Evolutionary conservation across 2,797 vertebrate species (phyloP).

Genomic region (Chloroceryle inda): DNA sequence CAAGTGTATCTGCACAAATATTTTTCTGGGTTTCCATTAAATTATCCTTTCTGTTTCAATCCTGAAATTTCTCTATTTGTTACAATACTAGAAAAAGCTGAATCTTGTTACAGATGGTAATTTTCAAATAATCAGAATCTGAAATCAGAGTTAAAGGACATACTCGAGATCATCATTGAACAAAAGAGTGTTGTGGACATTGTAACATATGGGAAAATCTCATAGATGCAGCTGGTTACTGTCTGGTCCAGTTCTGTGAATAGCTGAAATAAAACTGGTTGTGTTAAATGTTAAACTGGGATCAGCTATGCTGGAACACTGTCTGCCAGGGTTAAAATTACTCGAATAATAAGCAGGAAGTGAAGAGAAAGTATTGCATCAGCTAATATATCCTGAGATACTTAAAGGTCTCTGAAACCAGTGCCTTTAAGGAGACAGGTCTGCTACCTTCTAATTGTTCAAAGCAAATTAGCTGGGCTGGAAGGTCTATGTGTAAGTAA

Average conservation of each 20-base stretch:
- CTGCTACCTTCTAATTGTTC: not conserved
- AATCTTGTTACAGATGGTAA: not conserved
- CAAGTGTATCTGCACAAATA: not conserved
- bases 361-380: not conserved
- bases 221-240: not conserved
- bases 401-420: not conserved
- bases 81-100: not conserved
- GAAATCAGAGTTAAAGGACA: not conserved
- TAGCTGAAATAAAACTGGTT: not conserved
- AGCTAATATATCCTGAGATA: not conserved
- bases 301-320: not conserved
- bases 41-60: not conserved
- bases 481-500: not conserved
- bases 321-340: not conserved
- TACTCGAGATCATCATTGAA: not conserved
- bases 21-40: not conserved
- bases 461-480: not conserved
- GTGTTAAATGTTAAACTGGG: not conserved
- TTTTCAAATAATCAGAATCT: not conserved
- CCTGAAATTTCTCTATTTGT: not conserved
- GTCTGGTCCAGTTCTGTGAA: not conserved
- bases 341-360: not conserved
- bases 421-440: not conserved
- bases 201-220: not conserved
- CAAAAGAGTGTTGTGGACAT: not conserved